These are phyloP conservation scores for Troglohyphantes excavatus DNA, from an alignment of 2,888 invertebrate genomes.

Conservation along the genomic window DNA sequence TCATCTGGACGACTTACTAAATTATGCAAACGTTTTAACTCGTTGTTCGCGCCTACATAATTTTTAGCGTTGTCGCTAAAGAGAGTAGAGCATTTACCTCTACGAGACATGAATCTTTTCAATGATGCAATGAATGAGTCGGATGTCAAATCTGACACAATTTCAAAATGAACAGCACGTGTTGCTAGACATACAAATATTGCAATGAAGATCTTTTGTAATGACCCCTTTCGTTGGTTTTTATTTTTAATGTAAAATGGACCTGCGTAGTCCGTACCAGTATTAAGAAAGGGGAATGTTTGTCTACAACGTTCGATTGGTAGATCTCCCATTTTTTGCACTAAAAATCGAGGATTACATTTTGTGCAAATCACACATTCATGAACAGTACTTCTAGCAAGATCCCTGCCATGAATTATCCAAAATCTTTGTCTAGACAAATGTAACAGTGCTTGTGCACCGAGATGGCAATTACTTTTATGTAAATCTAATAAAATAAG, in stretches of 20 bases:
- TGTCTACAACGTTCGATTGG: neutral
- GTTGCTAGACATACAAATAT: constrained; percentile 71
- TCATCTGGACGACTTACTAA: neutral
- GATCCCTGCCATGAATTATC: constrained; percentile 2
- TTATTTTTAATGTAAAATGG: constrained; percentile 16
- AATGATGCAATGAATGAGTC: constrained; percentile 67
- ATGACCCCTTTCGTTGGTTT: neutral
- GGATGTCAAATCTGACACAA: constrained; percentile 75
- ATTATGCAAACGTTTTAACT: constrained; percentile 15
- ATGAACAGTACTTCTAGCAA: neutral
- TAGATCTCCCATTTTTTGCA: constrained; percentile 19
- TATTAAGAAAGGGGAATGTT: neutral
- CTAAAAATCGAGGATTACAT: neutral
- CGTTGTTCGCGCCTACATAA: constrained; percentile 10
- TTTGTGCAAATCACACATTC: constrained; percentile 4
- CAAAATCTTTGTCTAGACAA: neutral
- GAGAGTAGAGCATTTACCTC: constrained; percentile 4
- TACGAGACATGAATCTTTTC: constrained; percentile 49
- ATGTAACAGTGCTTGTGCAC: neutral
- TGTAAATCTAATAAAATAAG: constrained; percentile 1
- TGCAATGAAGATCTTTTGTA: constrained; percentile 40
- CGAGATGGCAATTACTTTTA: too few species aligned
- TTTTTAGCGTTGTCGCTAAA: constrained; percentile 23
- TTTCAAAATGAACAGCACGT: constrained; percentile 71
- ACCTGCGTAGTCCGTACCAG: constrained; percentile 1